Evolutionary conservation across 2,888 invertebrate genomes (phyloP).

Genomic region (Sesamia inferens): DNA sequence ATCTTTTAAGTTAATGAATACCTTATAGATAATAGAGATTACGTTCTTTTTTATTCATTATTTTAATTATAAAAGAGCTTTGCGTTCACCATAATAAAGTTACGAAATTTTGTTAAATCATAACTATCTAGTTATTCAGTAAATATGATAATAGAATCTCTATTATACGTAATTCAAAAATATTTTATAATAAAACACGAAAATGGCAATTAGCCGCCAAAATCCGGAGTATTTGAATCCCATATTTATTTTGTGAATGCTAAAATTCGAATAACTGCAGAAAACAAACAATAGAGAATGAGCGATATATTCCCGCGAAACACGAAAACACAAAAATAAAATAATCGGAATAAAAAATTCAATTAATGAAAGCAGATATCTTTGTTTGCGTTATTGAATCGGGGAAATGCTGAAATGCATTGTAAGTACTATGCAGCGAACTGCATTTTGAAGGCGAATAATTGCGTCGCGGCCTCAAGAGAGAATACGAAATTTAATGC

Average conservation of each 20-base stretch:
- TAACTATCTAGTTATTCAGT: neutral
- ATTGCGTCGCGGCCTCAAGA: slow-evolving; percentile 76
- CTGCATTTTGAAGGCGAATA: slow-evolving; percentile 82
- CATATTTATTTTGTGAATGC: slow-evolving; percentile 20
- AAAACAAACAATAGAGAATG: slow-evolving; percentile 13
- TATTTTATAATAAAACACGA: neutral
- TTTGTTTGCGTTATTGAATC: slow-evolving; percentile 61
- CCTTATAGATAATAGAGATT: neutral
- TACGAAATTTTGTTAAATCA: neutral
- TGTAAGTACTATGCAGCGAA: slow-evolving; percentile 72
- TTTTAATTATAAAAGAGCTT: neutral
- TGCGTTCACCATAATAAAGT: neutral
- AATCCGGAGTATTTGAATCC: neutral
- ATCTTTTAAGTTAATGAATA: neutral
- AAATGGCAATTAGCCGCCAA: neutral
- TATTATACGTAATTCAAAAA: neutral
- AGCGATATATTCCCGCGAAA: slow-evolving; percentile 21
- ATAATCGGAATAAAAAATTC: slow-evolving; percentile 26
- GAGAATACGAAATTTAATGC: slow-evolving; percentile 79
- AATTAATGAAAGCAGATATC: slow-evolving; percentile 55
- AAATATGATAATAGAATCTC: neutral
- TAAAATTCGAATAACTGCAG: neutral
- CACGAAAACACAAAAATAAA: neutral
- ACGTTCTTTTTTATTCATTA: neutral
- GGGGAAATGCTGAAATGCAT: slow-evolving; percentile 72